Base-by-base conservation (phyloP, 2,113 vertebrate genomes). In the Seriola rivoliana region DNA sequence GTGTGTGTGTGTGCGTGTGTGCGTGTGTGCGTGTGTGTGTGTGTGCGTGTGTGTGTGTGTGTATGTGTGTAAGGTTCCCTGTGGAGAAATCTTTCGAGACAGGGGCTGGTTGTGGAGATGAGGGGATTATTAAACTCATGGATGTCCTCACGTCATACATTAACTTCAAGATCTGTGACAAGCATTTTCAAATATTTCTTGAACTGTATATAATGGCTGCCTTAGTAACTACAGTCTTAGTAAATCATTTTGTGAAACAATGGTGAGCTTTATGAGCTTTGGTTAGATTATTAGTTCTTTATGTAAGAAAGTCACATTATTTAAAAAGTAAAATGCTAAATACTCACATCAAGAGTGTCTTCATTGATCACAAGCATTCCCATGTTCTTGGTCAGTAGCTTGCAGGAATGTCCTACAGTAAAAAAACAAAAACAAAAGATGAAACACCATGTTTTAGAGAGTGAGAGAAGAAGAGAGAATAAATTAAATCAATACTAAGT, bases 301-400 rank as follows among this genome's bases (percentile, higher is more conserved):
- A 36, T 70, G 78, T 19, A 70, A 54, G 29, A 16, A 63, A 13
- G 4, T 68, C 23, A 42, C n/a, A 65, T 16, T 17, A 9, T 65
- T 69, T 42, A 19, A 48, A 57, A 32, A 21, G 14, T 9, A 71
- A 55, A 82, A 25, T 14, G 29, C 8, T 57, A 17, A 29, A 66
- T 95, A 98, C 98, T 98, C 95, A 99, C 98, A 80, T 99, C 98
- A 71, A 99, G 96, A 29, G 97, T 98, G 71, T 95, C 98, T 93
- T 99, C 97, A 80, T 99, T 99, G 82, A 99, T 97, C 85, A 99
- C 97, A 50, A 99, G 96, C 90, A 99, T 94, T 55, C 97, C 98
- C 98, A 99, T 99, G 93, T 99, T 99, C 94, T 98, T 99, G 80
- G 95, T 97, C 90, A 99, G 89, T 42, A 99, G 96, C 93, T 97